Evolutionary conservation across 2,888 invertebrate genomes (phyloP), one percentile per base, ranked within the genome.

Genomic region (Pollenia labialis): DNA sequence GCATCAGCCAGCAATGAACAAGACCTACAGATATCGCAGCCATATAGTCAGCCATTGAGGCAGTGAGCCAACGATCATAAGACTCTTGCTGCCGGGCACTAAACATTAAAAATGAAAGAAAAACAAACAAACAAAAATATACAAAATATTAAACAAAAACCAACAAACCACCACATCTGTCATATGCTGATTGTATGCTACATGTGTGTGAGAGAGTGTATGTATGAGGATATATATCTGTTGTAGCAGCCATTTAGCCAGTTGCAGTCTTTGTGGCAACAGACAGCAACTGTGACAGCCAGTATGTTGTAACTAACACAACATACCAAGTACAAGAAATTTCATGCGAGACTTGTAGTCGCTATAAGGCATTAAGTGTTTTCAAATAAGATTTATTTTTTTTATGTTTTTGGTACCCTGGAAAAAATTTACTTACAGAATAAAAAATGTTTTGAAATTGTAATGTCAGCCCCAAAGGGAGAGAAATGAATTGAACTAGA

Each of bases 111-210:
- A 48, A 71, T 68, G 68, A 66, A 77, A 77, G 54, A 40, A 1
- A 42, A 42, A 60, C 7, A 23, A 74, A 23, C 60, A 32, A 48
- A 58, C 4, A 50, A 76, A 81, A 66, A 46, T 62, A 14, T 60
- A 72, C 32, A 60, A 58, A 60, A 18, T 32, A 74, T 54, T 16
- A 69, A 58, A 79, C 16, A 79, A 84, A 79, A 79, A 60, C 50
- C 72, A 16, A 79, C 66, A 79, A 84, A 84, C 60, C 58, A 60
- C 74, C 84, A 79, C 84, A 84, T 84, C 84, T 84, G 84, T 84
- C 84, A 84, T 84, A 72, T 77, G 81, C 76, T 76, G 54, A 23
- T 46, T 62, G 40, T 44, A 60, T 76, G 16, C 42, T 56, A 50
- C 64, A 81, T 74, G 64, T 75, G 23, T 14, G 6, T 60, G 58